Evolutionary conservation across 1,140 invertebrate genomes (phyloP).

Genomic region (Drosophila azteca): DNA sequence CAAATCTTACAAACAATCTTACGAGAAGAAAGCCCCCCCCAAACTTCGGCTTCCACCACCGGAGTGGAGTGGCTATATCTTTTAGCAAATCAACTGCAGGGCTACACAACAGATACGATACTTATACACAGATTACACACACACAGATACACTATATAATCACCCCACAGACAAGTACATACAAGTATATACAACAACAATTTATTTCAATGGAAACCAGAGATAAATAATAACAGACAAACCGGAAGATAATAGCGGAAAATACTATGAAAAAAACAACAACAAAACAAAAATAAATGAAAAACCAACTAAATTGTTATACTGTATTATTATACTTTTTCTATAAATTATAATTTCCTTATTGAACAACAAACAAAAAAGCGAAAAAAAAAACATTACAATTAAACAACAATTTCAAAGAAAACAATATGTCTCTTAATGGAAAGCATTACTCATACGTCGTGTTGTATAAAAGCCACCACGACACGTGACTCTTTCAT

Average conservation of each 20-base stretch:
- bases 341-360: constrained; percentile 83
- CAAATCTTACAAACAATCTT: constrained; percentile 26
- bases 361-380: constrained; percentile 76
- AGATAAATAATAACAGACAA: constrained; percentile 31
- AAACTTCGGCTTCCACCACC: constrained; percentile 7
- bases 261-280: constrained; percentile 56
- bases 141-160: constrained; percentile 53
- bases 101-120: background rate
- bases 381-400: constrained; percentile 74
- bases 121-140: constrained; percentile 24
- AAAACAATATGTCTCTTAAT: constrained; percentile 21
- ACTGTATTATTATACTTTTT: constrained; percentile 84
- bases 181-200: constrained; percentile 49
- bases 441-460: constrained; percentile 45
- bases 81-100: background rate
- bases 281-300: constrained; percentile 37
- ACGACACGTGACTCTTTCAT: constrained; percentile 3
- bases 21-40: constrained; percentile 26
- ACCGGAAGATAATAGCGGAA: constrained; percentile 49
- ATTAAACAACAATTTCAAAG: constrained; percentile 82
- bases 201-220: constrained; percentile 33
- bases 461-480: background rate
- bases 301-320: constrained; percentile 82
- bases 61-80: constrained; percentile 11
- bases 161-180: constrained; percentile 45